These are phyloP conservation scores for Orycteropus afer DNA, from an alignment of 2,113 vertebrate species.

Conservation along the genomic window DNA sequence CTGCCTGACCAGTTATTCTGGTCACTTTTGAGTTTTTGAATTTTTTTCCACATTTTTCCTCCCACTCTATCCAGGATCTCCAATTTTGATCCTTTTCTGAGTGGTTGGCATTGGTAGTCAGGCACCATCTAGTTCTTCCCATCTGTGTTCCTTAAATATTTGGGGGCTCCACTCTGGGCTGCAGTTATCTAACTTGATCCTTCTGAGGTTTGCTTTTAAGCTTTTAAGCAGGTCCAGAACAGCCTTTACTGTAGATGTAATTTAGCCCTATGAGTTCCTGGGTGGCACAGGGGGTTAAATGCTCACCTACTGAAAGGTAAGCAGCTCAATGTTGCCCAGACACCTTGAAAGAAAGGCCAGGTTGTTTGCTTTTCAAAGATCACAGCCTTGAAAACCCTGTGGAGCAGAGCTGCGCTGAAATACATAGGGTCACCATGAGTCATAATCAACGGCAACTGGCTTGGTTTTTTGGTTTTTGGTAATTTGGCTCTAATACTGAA, in stretches of 20 bases:
- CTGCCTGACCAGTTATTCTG: too few species aligned
- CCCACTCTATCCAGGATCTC: too few species aligned
- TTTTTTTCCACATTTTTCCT: too few species aligned
- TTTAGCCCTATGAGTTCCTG: not conserved
- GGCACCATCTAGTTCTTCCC: too few species aligned
- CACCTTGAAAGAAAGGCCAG: not conserved
- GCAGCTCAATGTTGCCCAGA: not conserved
- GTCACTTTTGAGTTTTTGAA: too few species aligned
- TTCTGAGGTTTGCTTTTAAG: not conserved
- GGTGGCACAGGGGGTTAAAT: not conserved
- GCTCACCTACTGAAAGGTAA: not conserved
- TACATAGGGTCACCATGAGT: not conserved
- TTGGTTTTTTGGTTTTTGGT: not conserved
- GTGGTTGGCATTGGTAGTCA: too few species aligned
- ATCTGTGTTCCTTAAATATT: too few species aligned
- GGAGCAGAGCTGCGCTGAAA: not conserved
- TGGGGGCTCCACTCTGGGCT: conserved; percentile 28
- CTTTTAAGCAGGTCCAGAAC: not conserved
- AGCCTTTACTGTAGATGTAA: not conserved
- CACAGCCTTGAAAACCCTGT: not conserved
- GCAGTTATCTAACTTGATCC: not conserved
- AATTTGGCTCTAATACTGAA: not conserved
- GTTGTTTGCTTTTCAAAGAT: not conserved
- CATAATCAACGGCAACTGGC: not conserved
- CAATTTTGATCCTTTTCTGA: too few species aligned